A percentile compares a stretch with the other conserved stretches of the same genome.
These are phyloP conservation scores for Cariama cristata DNA, from an alignment of 2,113 vertebrate species.

Conservation along the genomic window DNA sequence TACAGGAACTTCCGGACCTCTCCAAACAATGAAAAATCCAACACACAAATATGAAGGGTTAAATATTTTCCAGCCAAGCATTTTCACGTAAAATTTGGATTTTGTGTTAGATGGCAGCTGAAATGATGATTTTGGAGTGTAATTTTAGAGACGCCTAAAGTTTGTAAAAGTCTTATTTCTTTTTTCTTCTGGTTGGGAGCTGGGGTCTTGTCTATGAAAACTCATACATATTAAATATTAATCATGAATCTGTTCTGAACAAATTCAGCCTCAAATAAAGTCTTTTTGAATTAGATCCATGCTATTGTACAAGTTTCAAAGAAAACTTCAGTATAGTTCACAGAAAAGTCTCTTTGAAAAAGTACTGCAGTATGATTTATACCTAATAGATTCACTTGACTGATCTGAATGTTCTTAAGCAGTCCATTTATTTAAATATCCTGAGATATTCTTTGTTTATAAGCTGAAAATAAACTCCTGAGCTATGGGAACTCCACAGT, in stretches of 20 bases:
- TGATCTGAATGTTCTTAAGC: background rate
- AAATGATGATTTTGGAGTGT: background rate
- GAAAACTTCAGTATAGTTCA: background rate
- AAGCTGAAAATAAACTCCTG: background rate
- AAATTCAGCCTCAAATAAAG: background rate
- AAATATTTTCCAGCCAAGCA: rapidly evolving
- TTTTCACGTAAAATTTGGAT: background rate
- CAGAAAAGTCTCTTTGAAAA: background rate
- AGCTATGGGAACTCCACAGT: background rate
- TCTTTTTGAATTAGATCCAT: background rate
- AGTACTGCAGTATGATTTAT: rapidly evolving
- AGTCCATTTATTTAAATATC: background rate
- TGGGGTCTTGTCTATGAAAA: background rate
- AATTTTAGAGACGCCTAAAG: background rate
- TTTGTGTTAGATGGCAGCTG: background rate
- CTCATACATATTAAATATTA: background rate
- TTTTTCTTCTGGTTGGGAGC: background rate
- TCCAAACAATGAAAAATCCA: background rate
- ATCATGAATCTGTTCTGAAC: background rate
- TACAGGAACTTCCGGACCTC: background rate
- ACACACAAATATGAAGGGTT: background rate
- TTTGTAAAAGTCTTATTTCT: background rate
- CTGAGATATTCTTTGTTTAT: background rate
- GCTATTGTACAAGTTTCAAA: background rate
- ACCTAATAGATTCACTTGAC: background rate